Evolutionary conservation across 2,113 vertebrate genomes (phyloP), one percentile per base, ranked within the genome.

Genomic region (Zapus hudsonius): DNA sequence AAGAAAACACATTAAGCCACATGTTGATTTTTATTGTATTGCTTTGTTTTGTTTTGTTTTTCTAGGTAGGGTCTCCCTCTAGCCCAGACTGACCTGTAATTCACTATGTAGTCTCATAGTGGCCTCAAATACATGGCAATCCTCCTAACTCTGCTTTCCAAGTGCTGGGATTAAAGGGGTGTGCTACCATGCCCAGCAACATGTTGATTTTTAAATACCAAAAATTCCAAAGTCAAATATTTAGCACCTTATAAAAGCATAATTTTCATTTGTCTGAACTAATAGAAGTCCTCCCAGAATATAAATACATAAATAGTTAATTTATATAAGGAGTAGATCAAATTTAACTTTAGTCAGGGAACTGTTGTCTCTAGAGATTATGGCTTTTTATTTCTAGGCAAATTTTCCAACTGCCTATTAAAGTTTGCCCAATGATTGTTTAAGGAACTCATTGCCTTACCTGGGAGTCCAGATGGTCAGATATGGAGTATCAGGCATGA

Each of bases 381-480:
- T 38, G 82, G 25, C 42, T 36, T 38, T 61, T 1, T 3, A 59
- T 38, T 88, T 93, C 47, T 92, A 55, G 52, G 81, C 86, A 74
- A 95, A 84, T 7, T 74, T 93, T 52, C 79, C 33, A 81, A 40
- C 17, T 75, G 27, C 36, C 27, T 86, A 29, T 47, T 79, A 75
- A 86, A 64, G 33, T 93, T 59, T 94, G 57, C 61, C 44, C 40
- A 91, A 20, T 69, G 67, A 81, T 5, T 52, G 29, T 93, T 92
- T 84, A 47, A 29, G 89, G 55, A 94, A 67, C 3, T 11, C 55
- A 70, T 13, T 20, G 69, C 12, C 96, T 98, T 98, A 98, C 97
- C 98, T 98, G 95, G 27, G 69, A 86, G 74, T 63, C 90, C 92
- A 85, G 81, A 89, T 95, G 95, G 81, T 70, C 96, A 95, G 73